These are phyloP conservation scores for Anthopleura sola DNA, from an alignment of 64 coral and sea anemone genomes.

Conservation along the genomic window DNA sequence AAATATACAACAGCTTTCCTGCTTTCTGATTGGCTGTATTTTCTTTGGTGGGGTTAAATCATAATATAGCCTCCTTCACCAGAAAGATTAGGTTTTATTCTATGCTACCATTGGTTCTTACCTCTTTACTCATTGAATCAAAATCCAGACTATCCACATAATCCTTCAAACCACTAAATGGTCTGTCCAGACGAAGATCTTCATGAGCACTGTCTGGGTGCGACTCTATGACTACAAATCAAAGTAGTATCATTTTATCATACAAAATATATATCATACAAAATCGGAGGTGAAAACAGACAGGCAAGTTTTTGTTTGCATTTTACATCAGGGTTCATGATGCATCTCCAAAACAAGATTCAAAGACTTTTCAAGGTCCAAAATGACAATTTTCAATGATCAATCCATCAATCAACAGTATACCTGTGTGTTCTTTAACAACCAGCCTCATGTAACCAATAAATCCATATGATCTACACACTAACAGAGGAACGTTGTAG, in stretches of 20 bases:
- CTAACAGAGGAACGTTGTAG: constrained; percentile 71
- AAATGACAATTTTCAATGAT: too few relatives aligned
- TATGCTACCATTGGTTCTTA: constrained; percentile 9
- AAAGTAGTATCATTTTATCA: constrained; percentile 3
- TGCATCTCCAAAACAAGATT: too few relatives aligned
- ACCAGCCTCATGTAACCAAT: constrained; percentile 96
- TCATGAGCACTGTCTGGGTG: constrained; percentile 92
- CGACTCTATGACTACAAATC: constrained; percentile 78
- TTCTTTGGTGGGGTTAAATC: too few relatives aligned
- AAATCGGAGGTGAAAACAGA: too few relatives aligned
- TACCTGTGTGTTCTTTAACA: constrained; percentile 91
- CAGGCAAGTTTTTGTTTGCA: not conserved
- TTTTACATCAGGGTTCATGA: too few relatives aligned
- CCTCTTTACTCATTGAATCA: constrained; percentile 85
- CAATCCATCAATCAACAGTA: not conserved
- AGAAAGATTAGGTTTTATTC: too few relatives aligned
- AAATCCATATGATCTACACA: constrained; percentile 90
- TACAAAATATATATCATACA: too few relatives aligned
- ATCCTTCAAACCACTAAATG: constrained; percentile 62
- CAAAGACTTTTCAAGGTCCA: too few relatives aligned
- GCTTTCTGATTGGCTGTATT: too few relatives aligned
- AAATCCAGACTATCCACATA: constrained; percentile 85
- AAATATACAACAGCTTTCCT: too few relatives aligned
- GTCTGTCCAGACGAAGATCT: constrained; percentile 87
- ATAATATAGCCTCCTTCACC: too few relatives aligned